A percentile compares a stretch with the other conserved stretches of the same genome.
phyloP scores from a whole-genome alignment of 2,113 vertebrate genomes.

The Ciconia maguari region DNA sequence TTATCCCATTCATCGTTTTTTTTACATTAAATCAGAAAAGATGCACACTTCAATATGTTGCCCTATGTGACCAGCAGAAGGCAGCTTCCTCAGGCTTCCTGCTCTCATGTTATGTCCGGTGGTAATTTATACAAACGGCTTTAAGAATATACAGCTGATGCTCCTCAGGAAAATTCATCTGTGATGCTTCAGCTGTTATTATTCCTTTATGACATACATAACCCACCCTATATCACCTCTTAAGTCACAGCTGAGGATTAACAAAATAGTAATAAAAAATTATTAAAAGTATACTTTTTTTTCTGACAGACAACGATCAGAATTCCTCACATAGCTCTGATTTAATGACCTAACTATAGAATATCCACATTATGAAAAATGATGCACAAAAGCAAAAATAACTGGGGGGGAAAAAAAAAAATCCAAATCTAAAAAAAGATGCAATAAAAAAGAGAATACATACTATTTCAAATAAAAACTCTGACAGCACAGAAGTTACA shows the following conservation, averaged over 20 bases:
- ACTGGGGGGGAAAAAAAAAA: not conserved
- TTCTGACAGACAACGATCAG: not conserved
- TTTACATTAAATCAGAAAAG: not conserved
- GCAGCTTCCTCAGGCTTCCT: not conserved
- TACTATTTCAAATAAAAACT: not conserved
- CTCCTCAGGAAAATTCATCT: not conserved
- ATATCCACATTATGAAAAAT: not conserved
- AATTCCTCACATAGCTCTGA: not conserved
- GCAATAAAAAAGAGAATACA: not conserved
- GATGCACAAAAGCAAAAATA: not conserved
- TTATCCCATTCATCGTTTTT: rapidly evolving
- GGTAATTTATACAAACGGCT: not conserved
- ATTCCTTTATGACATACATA: not conserved
- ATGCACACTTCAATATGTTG: rapidly evolving
- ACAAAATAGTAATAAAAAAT: not conserved
- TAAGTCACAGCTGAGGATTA: not conserved
- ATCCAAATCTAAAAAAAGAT: not conserved
- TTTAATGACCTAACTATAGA: not conserved
- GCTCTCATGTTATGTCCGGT: not conserved
- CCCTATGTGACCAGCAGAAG: not conserved
- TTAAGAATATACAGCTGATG: not conserved
- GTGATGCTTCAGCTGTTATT: not conserved
- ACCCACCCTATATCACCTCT: not conserved
- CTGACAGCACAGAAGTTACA: not conserved
- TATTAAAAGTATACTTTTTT: not conserved